Conservation (phyloP, 2,888 invertebrate genomes). For the Dugesia japonica region DNA sequence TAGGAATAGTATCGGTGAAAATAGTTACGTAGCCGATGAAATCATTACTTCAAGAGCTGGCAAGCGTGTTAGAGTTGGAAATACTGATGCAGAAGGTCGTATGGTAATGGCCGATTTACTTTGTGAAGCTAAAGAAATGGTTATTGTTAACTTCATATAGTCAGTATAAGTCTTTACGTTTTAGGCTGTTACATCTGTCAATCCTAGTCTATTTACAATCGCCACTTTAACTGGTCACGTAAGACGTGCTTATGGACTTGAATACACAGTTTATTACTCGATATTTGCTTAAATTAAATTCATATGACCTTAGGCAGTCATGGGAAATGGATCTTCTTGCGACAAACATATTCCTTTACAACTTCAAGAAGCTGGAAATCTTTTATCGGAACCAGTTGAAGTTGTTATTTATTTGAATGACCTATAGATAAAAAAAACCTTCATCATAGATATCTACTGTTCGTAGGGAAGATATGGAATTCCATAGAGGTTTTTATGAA, state of each 20-base stretch:
- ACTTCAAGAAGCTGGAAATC: conserved; percentile 58
- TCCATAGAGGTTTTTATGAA: conserved; percentile 54
- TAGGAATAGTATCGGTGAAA: conserved; percentile 68
- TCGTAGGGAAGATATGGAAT: conserved; percentile 49
- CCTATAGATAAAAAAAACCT: neutral
- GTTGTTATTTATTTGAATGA: conserved; percentile 36
- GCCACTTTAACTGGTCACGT: conserved; percentile 80
- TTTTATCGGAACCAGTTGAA: conserved; percentile 66
- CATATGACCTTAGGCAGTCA: conserved; percentile 52
- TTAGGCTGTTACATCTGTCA: conserved; percentile 56
- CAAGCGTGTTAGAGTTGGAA: conserved; percentile 67
- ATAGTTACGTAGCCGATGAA: conserved; percentile 76
- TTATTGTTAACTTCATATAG: no score
- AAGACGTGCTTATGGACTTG: conserved; percentile 50
- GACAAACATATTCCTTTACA: conserved; percentile 51
- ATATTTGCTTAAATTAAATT: no score
- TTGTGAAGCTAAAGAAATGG: conserved; percentile 55
- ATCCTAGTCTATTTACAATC: conserved; percentile 71
- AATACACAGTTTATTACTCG: conserved; percentile 53
- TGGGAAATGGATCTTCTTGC: conserved; percentile 63
- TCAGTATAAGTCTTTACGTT: no score
- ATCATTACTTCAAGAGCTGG: conserved; percentile 67
- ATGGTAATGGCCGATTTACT: conserved; percentile 79
- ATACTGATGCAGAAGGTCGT: conserved; percentile 86
- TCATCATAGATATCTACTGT: conserved; percentile 49